Conservation (phyloP, 2,113 vertebrate species). For the Dasypus novemcinctus region DNA sequence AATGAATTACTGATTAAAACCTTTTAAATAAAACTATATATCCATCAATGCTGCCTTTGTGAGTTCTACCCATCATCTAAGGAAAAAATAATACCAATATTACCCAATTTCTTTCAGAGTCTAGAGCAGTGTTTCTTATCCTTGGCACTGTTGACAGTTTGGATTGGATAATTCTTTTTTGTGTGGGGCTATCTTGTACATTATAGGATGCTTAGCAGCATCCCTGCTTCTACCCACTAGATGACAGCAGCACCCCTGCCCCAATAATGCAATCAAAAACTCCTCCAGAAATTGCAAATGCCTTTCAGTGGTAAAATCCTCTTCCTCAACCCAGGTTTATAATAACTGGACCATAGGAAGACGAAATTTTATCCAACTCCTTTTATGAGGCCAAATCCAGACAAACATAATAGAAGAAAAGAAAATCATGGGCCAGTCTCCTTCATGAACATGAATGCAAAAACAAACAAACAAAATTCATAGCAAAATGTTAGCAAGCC, state of each 20-base stretch:
- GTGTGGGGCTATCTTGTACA: too few species aligned
- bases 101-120: too few species aligned
- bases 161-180: too few species aligned
- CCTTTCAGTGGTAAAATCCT: not conserved
- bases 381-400: not conserved
- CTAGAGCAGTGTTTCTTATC: too few species aligned
- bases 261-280: not conserved
- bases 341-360: not conserved
- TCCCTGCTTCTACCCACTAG: not conserved
- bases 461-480: not conserved
- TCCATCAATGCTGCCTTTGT: not conserved
- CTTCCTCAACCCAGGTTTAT: not conserved
- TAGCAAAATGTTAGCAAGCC: constrained; percentile 30
- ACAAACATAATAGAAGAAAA: not conserved
- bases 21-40: not conserved
- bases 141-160: too few species aligned
- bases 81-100: too few species aligned
- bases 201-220: too few species aligned
- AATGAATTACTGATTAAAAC: not conserved
- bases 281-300: not conserved
- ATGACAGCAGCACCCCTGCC: not conserved
- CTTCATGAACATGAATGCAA: not conserved
- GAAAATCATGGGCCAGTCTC: not conserved
- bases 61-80: not conserved
- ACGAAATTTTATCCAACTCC: not conserved